Evolutionary conservation across 1,140 invertebrate species (phyloP).

Genomic region (Apis florea): DNA sequence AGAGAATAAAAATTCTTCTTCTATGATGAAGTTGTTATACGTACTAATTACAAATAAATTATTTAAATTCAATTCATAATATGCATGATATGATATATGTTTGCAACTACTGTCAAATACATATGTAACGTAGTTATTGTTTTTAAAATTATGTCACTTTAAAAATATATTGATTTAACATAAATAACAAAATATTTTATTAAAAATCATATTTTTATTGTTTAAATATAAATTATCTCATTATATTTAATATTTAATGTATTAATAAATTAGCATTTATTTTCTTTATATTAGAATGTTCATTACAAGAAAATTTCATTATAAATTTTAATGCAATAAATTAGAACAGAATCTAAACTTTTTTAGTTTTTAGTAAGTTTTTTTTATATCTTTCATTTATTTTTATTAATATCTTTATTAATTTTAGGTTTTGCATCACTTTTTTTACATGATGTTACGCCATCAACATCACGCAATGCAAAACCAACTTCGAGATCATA

Average conservation of each 20-base stretch:
- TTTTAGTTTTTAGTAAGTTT: conserved; percentile 9
- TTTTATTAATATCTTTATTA: conserved; percentile 1
- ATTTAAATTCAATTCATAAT: background rate
- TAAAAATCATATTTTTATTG: background rate
- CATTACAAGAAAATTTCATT: background rate
- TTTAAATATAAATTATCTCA: background rate
- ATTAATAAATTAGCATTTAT: conserved; percentile 3
- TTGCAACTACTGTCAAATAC: conserved; percentile 12
- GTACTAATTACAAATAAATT: background rate
- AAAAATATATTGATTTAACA: conserved; percentile 1
- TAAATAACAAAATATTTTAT: background rate
- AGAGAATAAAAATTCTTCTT: conserved; percentile 48
- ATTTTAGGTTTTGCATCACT: conserved; percentile 40
- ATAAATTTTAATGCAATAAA: background rate
- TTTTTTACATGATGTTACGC: conserved; percentile 65
- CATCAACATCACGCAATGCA: conserved; percentile 73
- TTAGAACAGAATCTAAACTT: background rate
- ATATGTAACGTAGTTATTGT: background rate
- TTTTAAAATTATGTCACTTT: conserved; percentile 8
- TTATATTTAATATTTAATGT: background rate
- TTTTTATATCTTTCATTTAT: background rate
- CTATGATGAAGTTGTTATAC: background rate
- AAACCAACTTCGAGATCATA: conserved; percentile 72
- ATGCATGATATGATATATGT: background rate
- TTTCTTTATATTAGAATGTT: background rate